Conservation (phyloP, 2,113 vertebrate species). For the Oncorhynchus masou region DNA sequence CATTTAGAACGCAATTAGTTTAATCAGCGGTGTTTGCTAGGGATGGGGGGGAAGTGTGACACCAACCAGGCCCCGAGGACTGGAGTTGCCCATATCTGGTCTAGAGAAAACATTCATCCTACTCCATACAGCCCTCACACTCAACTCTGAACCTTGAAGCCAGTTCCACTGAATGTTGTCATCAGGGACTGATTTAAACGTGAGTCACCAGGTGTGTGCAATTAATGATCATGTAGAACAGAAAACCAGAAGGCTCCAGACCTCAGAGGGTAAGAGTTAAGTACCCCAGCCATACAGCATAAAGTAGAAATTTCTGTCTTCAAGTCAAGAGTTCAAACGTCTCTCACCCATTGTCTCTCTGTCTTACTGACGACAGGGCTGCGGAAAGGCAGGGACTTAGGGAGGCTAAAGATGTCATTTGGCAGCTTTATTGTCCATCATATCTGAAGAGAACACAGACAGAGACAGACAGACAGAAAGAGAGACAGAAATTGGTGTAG, state of each 20-base stretch:
- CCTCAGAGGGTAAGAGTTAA: too few relatives aligned
- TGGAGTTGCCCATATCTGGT: background rate
- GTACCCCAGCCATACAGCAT: background rate
- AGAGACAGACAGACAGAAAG: background rate
- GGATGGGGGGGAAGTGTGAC: too few relatives aligned
- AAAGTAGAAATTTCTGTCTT: background rate
- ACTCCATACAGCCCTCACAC: background rate
- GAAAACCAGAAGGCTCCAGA: too few relatives aligned
- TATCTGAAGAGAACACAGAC: slow-evolving; percentile 50
- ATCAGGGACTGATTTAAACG: too few relatives aligned
- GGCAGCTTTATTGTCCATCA: slow-evolving; percentile 36
- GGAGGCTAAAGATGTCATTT: slow-evolving; percentile 38
- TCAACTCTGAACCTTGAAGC: too few relatives aligned
- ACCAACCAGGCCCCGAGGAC: background rate
- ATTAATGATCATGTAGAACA: too few relatives aligned
- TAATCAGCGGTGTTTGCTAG: too few relatives aligned
- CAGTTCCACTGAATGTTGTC: too few relatives aligned
- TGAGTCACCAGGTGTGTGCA: too few relatives aligned
- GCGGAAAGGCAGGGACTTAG: background rate
- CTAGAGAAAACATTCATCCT: too few relatives aligned
- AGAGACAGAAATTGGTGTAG: too few relatives aligned
- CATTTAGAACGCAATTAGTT: too few relatives aligned
- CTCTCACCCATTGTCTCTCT: slow-evolving; percentile 26
- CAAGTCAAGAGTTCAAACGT: slow-evolving; percentile 9
- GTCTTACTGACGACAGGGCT: background rate